Evolutionary conservation across 92 coral and sea anemone genomes (phyloP), one percentile per base, ranked within the genome.

Genomic region (Porites evermanni): DNA sequence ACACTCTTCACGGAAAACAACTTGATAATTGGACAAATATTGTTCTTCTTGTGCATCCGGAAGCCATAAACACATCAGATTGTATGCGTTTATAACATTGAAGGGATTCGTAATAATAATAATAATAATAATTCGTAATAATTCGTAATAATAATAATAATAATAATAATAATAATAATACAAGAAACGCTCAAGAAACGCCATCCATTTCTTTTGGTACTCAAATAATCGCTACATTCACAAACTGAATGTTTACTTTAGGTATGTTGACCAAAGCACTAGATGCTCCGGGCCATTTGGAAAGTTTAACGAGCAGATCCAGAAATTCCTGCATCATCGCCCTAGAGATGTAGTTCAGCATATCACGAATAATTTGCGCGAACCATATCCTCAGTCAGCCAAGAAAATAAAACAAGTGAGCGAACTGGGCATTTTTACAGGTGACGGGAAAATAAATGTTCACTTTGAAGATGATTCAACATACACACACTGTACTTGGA

Each of bases 291-390:
- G 59, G 12, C 10, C 1, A 54, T 74, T 74, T 74, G 50, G 64
- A 1, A 20, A 74, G 79, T 74, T 53, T 32, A 74, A 63, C 8
- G 24, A 53, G 9, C 17, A 74, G 9, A 14, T 74, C 17, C 79
- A 61, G 17, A 2, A n/a, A 53, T 75, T 75, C 53, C 79, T 53
- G 50, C 64, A n/a, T 14, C 0, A 75, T 53, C 32, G 65, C 65
- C 79, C 64, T 12, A 75, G 65, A 2, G 79, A 53, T 53, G 79
- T 75, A 2, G 79, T 52, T 7, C 10, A 53, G 32, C 38, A 75
- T 26, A 75, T 75, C 47, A 58, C 53, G 63, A 44, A 53, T 12
- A 53, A 53, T 19, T 11, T 75, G 26, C 3, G 50, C 19, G 44
- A 75, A 10, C 65, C 38, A 51, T 61, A 75, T 26, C 11, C 50